A percentile compares a stretch with the other conserved stretches of the same genome.
phyloP scores from a whole-genome alignment of 2,888 invertebrate species.

The Odontocolon sp. region DNA sequence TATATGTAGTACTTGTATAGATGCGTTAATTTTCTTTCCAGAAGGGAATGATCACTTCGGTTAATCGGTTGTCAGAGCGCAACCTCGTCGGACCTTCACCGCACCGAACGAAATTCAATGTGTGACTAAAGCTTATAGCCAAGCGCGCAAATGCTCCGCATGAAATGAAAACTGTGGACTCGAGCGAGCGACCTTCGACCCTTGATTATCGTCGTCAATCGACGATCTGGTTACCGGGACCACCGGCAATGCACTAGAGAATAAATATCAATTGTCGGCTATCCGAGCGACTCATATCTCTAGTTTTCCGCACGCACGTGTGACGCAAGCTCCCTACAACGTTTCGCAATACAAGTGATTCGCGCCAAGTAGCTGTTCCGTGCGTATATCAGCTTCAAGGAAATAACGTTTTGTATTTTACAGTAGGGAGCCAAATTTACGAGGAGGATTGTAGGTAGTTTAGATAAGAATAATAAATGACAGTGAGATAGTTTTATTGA shows the following conservation, averaged over 20 bases:
- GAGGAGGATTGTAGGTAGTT: too few relatives aligned
- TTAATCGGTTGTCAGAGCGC: neutral
- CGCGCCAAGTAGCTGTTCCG: slow-evolving; percentile 33
- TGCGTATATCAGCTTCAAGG: neutral
- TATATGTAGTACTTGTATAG: too few relatives aligned
- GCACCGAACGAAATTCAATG: neutral
- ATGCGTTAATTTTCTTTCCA: too few relatives aligned
- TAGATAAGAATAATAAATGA: neutral
- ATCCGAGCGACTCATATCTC: slow-evolving; percentile 12
- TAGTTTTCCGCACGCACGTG: slow-evolving; percentile 50
- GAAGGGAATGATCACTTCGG: neutral
- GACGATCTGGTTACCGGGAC: slow-evolving; percentile 15
- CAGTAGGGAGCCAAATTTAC: too few relatives aligned
- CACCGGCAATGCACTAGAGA: slow-evolving; percentile 26
- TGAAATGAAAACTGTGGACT: neutral
- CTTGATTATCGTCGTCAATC: slow-evolving; percentile 42
- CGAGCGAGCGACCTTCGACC: slow-evolving; percentile 51
- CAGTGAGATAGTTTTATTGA: slow-evolving; percentile 70
- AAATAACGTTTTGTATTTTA: neutral
- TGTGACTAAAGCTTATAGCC: neutral
- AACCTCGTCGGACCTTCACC: too few relatives aligned
- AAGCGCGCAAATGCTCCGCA: neutral
- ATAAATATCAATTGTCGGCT: slow-evolving; percentile 4
- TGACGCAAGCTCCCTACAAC: slow-evolving; percentile 48
- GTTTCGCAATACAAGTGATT: slow-evolving; percentile 43